Conservation (phyloP, 2,797 vertebrate genomes). For the Hypotaenidia okinawae region DNA sequence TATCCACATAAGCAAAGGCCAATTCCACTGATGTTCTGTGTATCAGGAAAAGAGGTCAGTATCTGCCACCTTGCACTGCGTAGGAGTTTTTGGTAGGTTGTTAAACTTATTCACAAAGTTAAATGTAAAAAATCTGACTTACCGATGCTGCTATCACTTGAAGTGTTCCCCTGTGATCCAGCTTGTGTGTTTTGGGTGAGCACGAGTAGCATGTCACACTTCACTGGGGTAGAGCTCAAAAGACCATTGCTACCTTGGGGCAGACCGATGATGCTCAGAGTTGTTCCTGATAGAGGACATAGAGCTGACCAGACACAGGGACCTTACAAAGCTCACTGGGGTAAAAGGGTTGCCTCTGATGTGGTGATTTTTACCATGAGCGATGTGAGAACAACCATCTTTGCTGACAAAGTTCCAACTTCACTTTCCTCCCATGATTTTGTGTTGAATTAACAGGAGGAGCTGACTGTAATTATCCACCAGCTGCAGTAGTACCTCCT, state of each 20-base stretch:
- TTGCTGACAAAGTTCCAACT: background rate
- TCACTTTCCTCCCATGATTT: background rate
- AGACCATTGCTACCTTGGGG: rapidly evolving
- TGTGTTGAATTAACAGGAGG: background rate
- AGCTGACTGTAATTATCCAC: background rate
- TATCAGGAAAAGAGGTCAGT: background rate
- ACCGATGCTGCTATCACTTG: background rate
- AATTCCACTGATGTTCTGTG: background rate
- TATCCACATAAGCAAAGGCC: background rate
- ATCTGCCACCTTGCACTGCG: rapidly evolving
- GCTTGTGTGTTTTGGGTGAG: rapidly evolving
- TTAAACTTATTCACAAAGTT: background rate
- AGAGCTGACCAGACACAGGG: background rate
- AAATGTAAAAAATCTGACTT: background rate
- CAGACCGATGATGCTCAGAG: background rate
- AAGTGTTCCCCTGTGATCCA: background rate
- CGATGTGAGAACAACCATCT: rapidly evolving
- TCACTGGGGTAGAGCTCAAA: background rate
- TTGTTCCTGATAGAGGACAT: rapidly evolving
- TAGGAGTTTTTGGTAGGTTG: background rate
- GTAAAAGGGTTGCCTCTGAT: background rate
- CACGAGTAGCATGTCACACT: rapidly evolving
- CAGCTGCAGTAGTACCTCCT: rapidly evolving
- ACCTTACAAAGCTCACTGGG: background rate
- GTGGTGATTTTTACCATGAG: background rate